Percentiles rank a stretch among this genome's conserved stretches.
Evolutionary conservation across 1,140 invertebrate genomes (phyloP).

Genomic region (Papilio dardanus): DNA sequence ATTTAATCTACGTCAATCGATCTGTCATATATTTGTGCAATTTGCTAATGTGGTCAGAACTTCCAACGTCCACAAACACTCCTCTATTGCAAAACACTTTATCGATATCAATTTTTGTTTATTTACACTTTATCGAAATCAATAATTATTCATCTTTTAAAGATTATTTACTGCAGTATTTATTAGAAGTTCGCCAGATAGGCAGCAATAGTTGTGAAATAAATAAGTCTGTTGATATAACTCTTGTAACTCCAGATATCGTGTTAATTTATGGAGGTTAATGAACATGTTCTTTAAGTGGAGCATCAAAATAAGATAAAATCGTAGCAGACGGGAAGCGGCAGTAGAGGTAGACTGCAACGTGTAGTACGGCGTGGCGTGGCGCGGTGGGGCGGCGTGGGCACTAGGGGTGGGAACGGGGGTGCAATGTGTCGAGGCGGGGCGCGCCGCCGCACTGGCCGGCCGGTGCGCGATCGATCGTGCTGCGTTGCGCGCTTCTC

Average conservation of each 20-base stretch:
- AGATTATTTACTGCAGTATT: no score
- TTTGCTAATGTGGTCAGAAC: no score
- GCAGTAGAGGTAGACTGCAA: slow-evolving; percentile 40
- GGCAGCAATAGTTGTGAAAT: no score
- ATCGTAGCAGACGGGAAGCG: neutral
- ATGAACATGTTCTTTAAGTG: neutral
- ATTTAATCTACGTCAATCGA: no score
- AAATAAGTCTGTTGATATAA: no score
- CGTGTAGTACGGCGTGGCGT: slow-evolving; percentile 41
- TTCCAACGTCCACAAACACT: no score
- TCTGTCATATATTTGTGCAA: no score
- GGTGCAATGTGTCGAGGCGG: slow-evolving; percentile 75
- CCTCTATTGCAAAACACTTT: no score
- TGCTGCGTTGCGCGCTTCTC: slow-evolving; percentile 68
- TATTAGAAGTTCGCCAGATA: no score
- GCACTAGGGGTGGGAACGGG: slow-evolving; percentile 52
- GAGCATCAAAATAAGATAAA: neutral
- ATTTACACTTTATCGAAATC: no score
- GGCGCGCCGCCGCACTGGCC: slow-evolving; percentile 72
- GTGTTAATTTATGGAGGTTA: neutral
- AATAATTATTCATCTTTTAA: no score
- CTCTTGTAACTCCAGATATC: neutral
- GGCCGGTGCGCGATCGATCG: slow-evolving; percentile 71
- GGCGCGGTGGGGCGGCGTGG: slow-evolving; percentile 21
- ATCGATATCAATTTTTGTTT: no score